Percentiles rank a stretch among this genome's conserved stretches.
Evolutionary conservation across 2,888 invertebrate species (phyloP).

Genomic region (Leptinotarsa rubiginosa): DNA sequence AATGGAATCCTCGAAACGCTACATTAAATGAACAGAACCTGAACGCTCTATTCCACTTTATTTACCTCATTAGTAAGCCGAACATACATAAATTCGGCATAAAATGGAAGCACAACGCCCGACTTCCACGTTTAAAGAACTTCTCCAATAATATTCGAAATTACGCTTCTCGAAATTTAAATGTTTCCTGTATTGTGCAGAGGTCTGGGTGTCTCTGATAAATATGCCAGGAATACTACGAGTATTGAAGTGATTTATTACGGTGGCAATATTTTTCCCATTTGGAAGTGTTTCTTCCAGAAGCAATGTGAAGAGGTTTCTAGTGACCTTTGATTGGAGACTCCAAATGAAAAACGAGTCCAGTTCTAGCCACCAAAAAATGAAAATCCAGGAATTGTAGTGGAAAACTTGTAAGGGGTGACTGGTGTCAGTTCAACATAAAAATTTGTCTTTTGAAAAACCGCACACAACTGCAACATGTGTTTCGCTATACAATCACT

Average conservation of each 20-base stretch:
- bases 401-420: no score
- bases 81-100: conserved; percentile 35
- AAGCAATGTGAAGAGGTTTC: no score
- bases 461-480: no score
- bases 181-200: not conserved
- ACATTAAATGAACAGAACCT: conserved; percentile 12
- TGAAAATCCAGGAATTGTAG: no score
- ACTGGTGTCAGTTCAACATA: no score
- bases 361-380: no score
- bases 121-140: conserved; percentile 18
- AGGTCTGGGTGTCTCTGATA: not conserved
- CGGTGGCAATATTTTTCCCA: no score
- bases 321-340: no score
- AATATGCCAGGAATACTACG: not conserved
- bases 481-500: no score
- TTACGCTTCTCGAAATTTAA: conserved; percentile 8
- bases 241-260: not conserved
- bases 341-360: no score
- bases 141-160: not conserved
- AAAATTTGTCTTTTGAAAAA: no score
- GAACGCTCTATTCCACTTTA: conserved; percentile 31
- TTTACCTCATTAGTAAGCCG: conserved; percentile 42
- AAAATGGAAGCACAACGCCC: conserved; percentile 29
- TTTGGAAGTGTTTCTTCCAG: no score
- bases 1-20: conserved; percentile 5